Base-by-base conservation (phyloP, 64 coral and sea anemone genomes). In the Platygyra sinensis region DNA sequence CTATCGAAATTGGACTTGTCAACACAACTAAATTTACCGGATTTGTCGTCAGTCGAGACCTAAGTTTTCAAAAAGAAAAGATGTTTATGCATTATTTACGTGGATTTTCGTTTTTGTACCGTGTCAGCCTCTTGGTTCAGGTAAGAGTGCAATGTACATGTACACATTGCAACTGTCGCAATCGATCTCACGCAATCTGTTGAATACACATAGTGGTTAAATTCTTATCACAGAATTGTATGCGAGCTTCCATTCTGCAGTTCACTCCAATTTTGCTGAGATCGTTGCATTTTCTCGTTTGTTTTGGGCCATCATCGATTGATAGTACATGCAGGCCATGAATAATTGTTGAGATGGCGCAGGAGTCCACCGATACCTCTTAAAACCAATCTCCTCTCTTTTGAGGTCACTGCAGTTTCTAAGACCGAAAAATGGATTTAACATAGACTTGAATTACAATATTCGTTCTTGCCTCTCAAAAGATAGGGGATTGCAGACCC, bases 31-130 rank as follows among this genome's bases (percentile, higher is more conserved):
- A 77, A 22, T 52, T 77, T 49, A 42, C 38, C 19, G 74, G 74
- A 77, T 77, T 77, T 77, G 39, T 77, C 74, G 74, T 50, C 39
- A 19, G 74, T 77, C 74, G 39, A 77, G 74, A 77, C 74, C 74
- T 38, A 46, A 46, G 33, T 50, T 51, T 42, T 24, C 22, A 77
- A 73, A 18, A 5, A 69, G n/a, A 9, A 77, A 50, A 8, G 18
- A 77, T 77, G 36, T 77, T 77, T 42, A 50, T 77, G 17, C 74
- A 50, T 51, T 24, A 77, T 77, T 77, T 77, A 77, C 74, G 74
- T 22, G 74, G 74, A 77, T 77, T 77, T 77, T 49, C 36, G 36
- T 77, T 77, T 49, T 50, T 77, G 39, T 77, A 77, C 32, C 36
- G 74, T 50, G 38, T 77, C 20, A 77, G 36, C 36, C 74, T 77